These are phyloP conservation scores for Drosophila novamexicana DNA, from an alignment of 1,140 invertebrate genomes.

Conservation along the genomic window DNA sequence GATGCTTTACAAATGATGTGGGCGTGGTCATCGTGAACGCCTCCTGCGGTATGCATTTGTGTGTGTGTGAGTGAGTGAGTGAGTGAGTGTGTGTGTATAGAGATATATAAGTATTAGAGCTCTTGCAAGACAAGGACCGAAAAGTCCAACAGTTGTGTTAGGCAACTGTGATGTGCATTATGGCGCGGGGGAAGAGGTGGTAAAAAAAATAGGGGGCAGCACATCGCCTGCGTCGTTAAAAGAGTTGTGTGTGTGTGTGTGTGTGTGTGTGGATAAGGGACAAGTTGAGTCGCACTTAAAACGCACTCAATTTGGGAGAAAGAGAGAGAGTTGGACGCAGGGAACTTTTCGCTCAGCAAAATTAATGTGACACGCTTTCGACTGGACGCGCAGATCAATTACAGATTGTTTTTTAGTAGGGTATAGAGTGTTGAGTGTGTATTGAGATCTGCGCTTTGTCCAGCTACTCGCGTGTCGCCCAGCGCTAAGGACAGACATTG, in stretches of 20 bases:
- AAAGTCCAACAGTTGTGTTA: conserved; percentile 80
- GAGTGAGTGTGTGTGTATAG: conserved; percentile 8
- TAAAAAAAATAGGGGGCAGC: conserved; percentile 32
- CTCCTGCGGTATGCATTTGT: conserved; percentile 4
- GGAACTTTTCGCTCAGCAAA: conserved; percentile 84
- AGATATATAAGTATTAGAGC: conserved; percentile 21
- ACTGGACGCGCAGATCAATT: conserved; percentile 64
- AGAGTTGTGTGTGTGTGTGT: not conserved
- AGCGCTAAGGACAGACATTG: conserved; percentile 75
- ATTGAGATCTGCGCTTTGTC: conserved; percentile 38
- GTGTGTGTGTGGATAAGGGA: not conserved
- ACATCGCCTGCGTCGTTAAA: conserved; percentile 71
- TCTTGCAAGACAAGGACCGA: conserved; percentile 81
- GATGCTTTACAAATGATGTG: conserved; percentile 31
- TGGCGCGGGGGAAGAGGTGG: conserved; percentile 14
- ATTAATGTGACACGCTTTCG: conserved; percentile 84
- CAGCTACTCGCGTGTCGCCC: conserved; percentile 84
- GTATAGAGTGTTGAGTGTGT: conserved; percentile 11
- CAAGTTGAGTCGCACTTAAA: conserved; percentile 9
- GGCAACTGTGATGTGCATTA: conserved; percentile 76
- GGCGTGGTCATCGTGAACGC: conserved; percentile 27
- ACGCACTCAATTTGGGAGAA: conserved; percentile 14
- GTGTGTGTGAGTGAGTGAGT: not conserved
- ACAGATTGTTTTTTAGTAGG: conserved; percentile 9
- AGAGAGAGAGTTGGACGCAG: conserved; percentile 59